Evolutionary conservation across 2,888 invertebrate genomes (phyloP).

Genomic region (Schizotus pectinicornis): DNA sequence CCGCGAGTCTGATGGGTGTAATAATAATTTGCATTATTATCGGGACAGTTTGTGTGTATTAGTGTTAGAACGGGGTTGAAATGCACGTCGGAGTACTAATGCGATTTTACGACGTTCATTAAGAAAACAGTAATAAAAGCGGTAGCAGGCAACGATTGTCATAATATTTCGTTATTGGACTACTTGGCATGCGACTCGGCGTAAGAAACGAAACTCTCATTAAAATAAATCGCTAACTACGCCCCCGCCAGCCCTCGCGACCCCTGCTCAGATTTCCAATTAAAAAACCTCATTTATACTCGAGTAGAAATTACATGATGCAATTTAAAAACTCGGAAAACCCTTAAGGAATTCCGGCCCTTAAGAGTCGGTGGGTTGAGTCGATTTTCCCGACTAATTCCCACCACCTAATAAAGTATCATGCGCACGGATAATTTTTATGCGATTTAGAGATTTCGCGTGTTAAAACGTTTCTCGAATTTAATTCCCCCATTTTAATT

Average conservation of each 20-base stretch:
- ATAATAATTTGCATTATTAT: too few relatives aligned
- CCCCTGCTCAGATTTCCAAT: conserved; percentile 56
- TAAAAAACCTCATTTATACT: conserved; percentile 60
- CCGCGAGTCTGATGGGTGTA: too few relatives aligned
- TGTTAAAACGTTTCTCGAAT: conserved; percentile 58
- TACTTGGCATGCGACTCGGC: conserved; percentile 38
- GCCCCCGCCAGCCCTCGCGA: conserved; percentile 31
- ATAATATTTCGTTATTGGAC: conserved; percentile 39
- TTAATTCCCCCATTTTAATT: conserved; percentile 58
- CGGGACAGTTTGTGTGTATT: too few relatives aligned
- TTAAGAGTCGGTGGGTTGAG: conserved; percentile 44
- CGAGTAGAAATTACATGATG: conserved; percentile 58
- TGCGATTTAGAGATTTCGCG: conserved; percentile 58
- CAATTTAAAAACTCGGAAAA: conserved; percentile 54
- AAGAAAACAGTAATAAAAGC: conserved; percentile 26
- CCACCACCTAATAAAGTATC: conserved; percentile 56
- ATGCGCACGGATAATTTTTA: conserved; percentile 60
- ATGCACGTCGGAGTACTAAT: neutral
- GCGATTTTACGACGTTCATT: conserved; percentile 23
- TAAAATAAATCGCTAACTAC: conserved; percentile 51
- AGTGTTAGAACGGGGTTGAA: too few relatives aligned
- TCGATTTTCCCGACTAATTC: conserved; percentile 44
- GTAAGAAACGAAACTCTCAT: conserved; percentile 50
- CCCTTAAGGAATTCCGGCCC: conserved; percentile 47
- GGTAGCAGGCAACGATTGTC: conserved; percentile 28